Percentiles rank a stretch among this genome's conserved stretches.
Evolutionary conservation across 2,797 vertebrate species (phyloP).

Genomic region (Pipistrellus pipistrellus): DNA sequence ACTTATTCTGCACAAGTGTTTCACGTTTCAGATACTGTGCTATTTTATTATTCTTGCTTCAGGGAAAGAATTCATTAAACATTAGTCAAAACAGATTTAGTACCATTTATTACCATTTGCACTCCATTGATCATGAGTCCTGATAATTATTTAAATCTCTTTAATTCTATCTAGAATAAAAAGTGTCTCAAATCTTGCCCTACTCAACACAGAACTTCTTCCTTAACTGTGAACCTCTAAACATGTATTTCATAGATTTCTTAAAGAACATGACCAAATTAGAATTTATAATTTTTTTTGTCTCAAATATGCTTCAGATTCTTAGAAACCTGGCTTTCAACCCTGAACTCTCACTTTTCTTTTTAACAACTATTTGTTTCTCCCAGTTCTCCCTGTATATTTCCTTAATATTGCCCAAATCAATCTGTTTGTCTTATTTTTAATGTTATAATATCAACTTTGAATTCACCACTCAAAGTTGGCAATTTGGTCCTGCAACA

Average conservation of each 20-base stretch:
- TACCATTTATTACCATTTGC: not conserved
- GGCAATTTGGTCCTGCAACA: not conserved
- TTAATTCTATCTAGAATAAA: not conserved
- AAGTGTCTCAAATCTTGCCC: not conserved
- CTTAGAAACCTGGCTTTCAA: not conserved
- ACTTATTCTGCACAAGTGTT: not conserved
- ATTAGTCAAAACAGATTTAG: not conserved
- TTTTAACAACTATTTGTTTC: not conserved
- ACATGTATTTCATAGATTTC: not conserved
- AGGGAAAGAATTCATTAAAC: not conserved
- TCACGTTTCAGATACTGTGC: not conserved
- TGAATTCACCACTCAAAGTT: not conserved
- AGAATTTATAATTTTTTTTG: not conserved
- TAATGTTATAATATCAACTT: not conserved
- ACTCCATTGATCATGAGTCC: not conserved
- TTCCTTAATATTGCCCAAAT: not conserved
- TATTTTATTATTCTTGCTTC: not conserved
- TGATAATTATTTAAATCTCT: slow-evolving; percentile 26
- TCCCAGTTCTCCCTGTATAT: not conserved
- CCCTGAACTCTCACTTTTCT: not conserved
- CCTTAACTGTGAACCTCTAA: not conserved
- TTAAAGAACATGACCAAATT: not conserved
- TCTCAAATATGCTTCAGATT: not conserved
- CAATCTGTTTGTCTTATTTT: not conserved
- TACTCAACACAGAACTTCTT: not conserved